Evolutionary conservation across 2,797 vertebrate genomes (phyloP).

Genomic region (Hyperoplus lanceolatus): DNA sequence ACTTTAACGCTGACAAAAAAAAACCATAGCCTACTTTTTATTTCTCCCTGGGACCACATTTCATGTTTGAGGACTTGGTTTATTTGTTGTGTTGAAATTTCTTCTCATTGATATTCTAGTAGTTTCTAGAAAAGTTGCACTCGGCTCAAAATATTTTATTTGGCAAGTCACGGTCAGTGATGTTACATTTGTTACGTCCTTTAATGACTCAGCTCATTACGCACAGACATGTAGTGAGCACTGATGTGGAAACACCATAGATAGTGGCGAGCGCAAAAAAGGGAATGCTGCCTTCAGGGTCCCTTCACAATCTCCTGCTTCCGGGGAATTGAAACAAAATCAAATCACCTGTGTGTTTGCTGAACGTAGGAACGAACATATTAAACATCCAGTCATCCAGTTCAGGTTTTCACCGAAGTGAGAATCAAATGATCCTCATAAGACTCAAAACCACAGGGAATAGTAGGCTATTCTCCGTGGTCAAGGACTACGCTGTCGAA

Average conservation of each 20-base stretch:
- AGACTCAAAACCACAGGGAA: not conserved
- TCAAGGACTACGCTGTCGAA: not conserved
- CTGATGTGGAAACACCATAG: not conserved
- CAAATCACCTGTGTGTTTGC: rapidly evolving
- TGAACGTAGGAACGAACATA: not conserved
- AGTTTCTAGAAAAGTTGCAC: not conserved
- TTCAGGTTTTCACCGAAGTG: not conserved
- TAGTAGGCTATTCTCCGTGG: not conserved
- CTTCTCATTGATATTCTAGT: not conserved
- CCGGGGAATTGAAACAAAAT: rapidly evolving
- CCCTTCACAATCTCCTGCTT: not conserved
- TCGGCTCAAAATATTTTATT: not conserved
- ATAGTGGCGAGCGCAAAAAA: slow-evolving; percentile 47
- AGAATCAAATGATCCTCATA: not conserved
- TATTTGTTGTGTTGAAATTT: not conserved
- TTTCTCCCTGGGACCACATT: not conserved
- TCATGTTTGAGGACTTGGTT: not conserved
- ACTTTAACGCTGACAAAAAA: not conserved
- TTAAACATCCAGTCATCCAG: not conserved
- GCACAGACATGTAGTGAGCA: not conserved
- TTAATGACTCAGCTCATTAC: slow-evolving; percentile 15
- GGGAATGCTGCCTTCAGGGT: slow-evolving; percentile 38
- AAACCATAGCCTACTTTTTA: not conserved
- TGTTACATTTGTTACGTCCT: not conserved
- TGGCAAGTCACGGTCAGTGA: not conserved